Conservation (phyloP, 2,888 invertebrate species). For the Dasypolia templi region DNA sequence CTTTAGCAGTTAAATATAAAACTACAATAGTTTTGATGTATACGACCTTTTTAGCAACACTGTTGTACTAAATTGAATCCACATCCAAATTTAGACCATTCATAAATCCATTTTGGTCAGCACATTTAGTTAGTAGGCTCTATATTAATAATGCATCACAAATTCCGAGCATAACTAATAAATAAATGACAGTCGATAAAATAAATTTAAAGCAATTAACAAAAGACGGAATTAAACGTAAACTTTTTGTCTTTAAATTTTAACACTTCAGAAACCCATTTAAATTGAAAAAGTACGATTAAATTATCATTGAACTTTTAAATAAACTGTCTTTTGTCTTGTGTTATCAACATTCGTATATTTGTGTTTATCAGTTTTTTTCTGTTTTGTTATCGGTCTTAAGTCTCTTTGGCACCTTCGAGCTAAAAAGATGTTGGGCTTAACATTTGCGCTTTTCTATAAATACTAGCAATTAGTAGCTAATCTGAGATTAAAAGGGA, state of each 20-base stretch:
- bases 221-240: constrained; percentile 26
- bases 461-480: constrained; percentile 42
- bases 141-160: constrained; percentile 57
- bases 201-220: constrained; percentile 53
- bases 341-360: constrained; percentile 20
- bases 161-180: constrained; percentile 50
- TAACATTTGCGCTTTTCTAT: constrained; percentile 27
- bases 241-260: constrained; percentile 47
- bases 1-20: constrained; percentile 28
- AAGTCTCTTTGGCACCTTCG: constrained; percentile 30
- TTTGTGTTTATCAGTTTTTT: constrained; percentile 35
- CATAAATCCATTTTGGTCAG: constrained; percentile 55
- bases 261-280: constrained; percentile 55
- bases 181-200: constrained; percentile 44
- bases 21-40: constrained; percentile 24
- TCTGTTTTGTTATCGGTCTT: constrained; percentile 26
- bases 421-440: constrained; percentile 12
- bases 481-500: constrained; percentile 41
- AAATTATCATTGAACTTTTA: constrained; percentile 61
- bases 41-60: constrained; percentile 30
- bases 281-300: constrained; percentile 56
- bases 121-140: constrained; percentile 19
- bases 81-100: constrained; percentile 26
- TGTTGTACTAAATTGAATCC: constrained; percentile 24
- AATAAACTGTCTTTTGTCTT: constrained; percentile 42